phyloP scores from a whole-genome alignment of 64 coral and sea anemone genomes.

The Acropora tenuis region DNA sequence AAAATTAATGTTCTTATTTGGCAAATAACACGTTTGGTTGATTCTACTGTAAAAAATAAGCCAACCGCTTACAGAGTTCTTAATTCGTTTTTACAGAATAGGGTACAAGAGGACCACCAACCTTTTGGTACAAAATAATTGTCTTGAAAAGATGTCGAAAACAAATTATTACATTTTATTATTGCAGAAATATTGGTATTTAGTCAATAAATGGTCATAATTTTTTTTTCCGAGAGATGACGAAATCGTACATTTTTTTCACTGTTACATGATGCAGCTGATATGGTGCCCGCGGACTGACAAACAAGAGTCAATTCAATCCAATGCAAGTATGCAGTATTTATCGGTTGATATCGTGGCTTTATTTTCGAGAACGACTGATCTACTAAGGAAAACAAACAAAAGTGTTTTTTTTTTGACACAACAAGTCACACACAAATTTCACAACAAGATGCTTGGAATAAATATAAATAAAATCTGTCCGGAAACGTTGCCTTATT shows the following conservation, averaged over 20 bases:
- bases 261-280: not conserved
- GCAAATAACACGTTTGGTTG: not conserved
- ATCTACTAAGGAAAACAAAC: not conserved
- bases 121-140: too few relatives aligned
- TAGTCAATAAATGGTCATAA: conserved; percentile 7
- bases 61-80: conserved; percentile 8
- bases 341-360: not conserved
- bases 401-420: not conserved
- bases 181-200: not conserved
- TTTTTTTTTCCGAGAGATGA: not conserved
- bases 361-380: not conserved
- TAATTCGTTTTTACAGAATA: conserved; percentile 1
- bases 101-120: not conserved
- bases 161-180: not conserved
- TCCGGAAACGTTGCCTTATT: too few relatives aligned
- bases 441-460: too few relatives aligned
- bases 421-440: not conserved
- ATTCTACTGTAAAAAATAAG: conserved; percentile 11
- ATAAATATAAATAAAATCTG: too few relatives aligned
- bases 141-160: not conserved
- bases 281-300: not conserved
- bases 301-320: not conserved
- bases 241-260: not conserved
- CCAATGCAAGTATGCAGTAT: not conserved
- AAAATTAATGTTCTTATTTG: not conserved